A percentile compares a stretch with the other conserved stretches of the same genome.
Conservation (phyloP, 2,888 invertebrate species). For the Buathra laborator region DNA sequence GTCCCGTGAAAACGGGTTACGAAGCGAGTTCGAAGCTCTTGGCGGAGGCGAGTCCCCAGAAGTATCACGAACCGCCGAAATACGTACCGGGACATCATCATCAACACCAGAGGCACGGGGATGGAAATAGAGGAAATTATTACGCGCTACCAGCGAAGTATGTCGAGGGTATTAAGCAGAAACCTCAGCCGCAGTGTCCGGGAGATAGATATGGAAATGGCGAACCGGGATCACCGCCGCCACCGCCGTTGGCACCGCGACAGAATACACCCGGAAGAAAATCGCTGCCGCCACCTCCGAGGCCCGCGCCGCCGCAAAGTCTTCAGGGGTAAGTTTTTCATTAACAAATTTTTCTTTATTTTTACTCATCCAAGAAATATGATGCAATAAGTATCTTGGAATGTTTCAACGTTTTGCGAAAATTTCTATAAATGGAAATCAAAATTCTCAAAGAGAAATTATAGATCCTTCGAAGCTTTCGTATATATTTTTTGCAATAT, state of each 20-base stretch:
- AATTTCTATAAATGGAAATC: too few species aligned
- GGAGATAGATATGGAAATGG: conserved; percentile 73
- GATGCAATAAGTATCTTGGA: too few species aligned
- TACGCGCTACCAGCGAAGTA: conserved; percentile 80
- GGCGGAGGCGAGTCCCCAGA: conserved; percentile 78
- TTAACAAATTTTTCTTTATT: background rate
- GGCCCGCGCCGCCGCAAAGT: conserved; percentile 81
- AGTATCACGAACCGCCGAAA: conserved; percentile 81
- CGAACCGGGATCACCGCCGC: conserved; percentile 76
- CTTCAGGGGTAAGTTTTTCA: conserved; percentile 78
- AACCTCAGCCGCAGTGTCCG: conserved; percentile 77
- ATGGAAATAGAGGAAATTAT: conserved; percentile 74
- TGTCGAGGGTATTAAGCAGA: conserved; percentile 77
- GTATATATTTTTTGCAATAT: too few species aligned
- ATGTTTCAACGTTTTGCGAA: too few species aligned
- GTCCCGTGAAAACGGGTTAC: conserved; percentile 79
- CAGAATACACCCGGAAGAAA: conserved; percentile 81
- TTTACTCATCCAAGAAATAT: background rate
- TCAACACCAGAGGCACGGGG: conserved; percentile 70
- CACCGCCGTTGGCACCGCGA: conserved; percentile 82
- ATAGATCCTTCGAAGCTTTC: too few species aligned
- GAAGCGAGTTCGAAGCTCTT: conserved; percentile 78
- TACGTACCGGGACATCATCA: conserved; percentile 77
- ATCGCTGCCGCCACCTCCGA: conserved; percentile 82
- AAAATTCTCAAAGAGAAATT: too few species aligned